These are phyloP conservation scores for Amblyornis subalaris DNA, from an alignment of 2,113 vertebrate genomes.

Conservation along the genomic window DNA sequence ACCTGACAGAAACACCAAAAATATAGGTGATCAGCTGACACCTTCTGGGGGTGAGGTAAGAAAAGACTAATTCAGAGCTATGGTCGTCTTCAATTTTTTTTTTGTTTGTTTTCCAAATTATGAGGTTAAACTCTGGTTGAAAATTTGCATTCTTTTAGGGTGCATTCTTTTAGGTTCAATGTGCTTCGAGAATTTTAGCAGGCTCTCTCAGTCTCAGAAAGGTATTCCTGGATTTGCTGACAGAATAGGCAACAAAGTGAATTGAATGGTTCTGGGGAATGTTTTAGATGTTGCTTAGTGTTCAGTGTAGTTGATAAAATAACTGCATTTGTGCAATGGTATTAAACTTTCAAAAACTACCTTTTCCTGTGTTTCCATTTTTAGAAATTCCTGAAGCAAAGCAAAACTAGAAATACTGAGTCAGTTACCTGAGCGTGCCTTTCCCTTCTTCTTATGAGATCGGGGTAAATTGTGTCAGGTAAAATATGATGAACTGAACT, in stretches of 20 bases:
- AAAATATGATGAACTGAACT: neutral
- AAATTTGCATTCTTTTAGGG: neutral
- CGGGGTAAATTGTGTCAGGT: neutral
- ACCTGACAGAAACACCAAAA: constrained; percentile 62
- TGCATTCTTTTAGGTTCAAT: neutral
- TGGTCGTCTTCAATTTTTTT: neutral
- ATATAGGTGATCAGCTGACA: constrained; percentile 54
- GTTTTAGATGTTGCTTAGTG: neutral
- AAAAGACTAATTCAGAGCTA: constrained; percentile 7
- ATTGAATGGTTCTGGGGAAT: neutral
- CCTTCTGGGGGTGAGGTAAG: constrained; percentile 68
- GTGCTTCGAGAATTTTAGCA: neutral
- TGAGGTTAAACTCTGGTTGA: neutral
- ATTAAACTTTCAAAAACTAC: neutral
- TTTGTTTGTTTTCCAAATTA: constrained; percentile 30
- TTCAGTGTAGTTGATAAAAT: constrained; percentile 34
- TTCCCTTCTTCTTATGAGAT: neutral
- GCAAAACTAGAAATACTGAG: neutral
- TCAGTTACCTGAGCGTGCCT: neutral
- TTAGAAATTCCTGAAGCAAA: neutral
- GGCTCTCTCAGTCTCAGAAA: neutral
- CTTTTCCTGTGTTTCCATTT: neutral
- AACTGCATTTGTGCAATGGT: constrained; percentile 15
- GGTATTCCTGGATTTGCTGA: neutral
- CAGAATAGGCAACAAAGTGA: neutral